A percentile compares a stretch with the other conserved stretches of the same genome.
Conservation (phyloP, 2,113 vertebrate genomes). For the Notothenia coriiceps region DNA sequence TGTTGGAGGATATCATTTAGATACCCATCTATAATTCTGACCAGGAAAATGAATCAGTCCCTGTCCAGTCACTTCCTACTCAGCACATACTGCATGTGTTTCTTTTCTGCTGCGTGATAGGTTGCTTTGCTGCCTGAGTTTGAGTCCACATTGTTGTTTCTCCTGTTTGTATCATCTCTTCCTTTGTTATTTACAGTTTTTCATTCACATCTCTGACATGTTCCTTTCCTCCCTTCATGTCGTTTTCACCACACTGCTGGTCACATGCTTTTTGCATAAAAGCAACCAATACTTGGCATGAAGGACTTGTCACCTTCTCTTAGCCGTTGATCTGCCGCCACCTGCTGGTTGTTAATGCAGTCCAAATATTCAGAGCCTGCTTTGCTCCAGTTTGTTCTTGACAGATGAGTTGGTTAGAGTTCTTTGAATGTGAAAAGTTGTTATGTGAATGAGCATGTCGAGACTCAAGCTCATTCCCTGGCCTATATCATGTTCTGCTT, state of each 20-base stretch:
- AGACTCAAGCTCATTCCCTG: conserved; percentile 32
- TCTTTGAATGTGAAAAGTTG: conserved; percentile 45
- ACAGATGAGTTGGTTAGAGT: conserved; percentile 35
- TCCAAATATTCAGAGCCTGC: conserved; percentile 47
- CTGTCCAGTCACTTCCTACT: conserved; percentile 23
- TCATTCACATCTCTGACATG: background rate
- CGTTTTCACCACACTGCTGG: background rate
- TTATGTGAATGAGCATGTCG: conserved; percentile 61
- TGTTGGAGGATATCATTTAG: background rate
- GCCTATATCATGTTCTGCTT: conserved; percentile 61
- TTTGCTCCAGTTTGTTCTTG: conserved; percentile 25
- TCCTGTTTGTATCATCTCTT: conserved; percentile 1
- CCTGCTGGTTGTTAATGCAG: conserved; percentile 60
- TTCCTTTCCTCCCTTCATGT: background rate
- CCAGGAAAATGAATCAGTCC: conserved; percentile 44
- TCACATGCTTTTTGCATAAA: conserved; percentile 10
- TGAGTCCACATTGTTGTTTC: background rate
- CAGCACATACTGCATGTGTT: conserved; percentile 45
- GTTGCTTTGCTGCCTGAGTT: conserved; percentile 35
- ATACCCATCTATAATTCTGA: background rate
- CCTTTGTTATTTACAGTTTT: conserved; percentile 18
- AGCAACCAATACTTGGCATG: conserved; percentile 49
- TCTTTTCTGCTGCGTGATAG: conserved; percentile 37
- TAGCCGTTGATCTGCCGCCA: conserved; percentile 54
- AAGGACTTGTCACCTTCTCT: background rate